Percentiles rank a stretch among this genome's conserved stretches.
These are phyloP conservation scores for Papilio protenor DNA, from an alignment of 2,888 invertebrate species.

Conservation along the genomic window DNA sequence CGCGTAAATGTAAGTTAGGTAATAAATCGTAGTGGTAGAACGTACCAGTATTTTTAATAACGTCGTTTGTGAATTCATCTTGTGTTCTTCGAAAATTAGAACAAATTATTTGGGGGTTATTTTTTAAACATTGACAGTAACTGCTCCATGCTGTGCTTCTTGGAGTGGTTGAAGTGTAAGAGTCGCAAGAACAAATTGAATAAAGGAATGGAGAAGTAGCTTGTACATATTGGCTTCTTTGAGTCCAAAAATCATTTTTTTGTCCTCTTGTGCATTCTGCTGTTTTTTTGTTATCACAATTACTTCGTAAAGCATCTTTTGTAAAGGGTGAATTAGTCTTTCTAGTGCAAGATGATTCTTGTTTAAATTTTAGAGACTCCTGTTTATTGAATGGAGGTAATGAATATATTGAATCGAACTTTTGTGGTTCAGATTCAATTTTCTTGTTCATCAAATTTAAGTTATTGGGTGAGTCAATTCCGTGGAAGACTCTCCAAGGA, in stretches of 20 bases:
- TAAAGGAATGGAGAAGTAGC: background rate
- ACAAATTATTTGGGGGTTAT: conserved; percentile 46
- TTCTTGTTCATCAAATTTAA: conserved; percentile 48
- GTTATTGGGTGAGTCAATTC: conserved; percentile 53
- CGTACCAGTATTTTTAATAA: conserved; percentile 50
- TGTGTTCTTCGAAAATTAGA: conserved; percentile 49
- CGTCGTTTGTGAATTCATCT: conserved; percentile 49
- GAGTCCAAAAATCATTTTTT: conserved; percentile 47
- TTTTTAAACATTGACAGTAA: conserved; percentile 53
- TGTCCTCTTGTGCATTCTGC: conserved; percentile 57
- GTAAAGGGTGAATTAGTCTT: conserved; percentile 37
- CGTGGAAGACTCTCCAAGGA: conserved; percentile 65
- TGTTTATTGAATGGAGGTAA: conserved; percentile 47
- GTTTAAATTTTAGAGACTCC: conserved; percentile 55
- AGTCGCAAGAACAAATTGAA: conserved; percentile 57
- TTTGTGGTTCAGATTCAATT: conserved; percentile 55
- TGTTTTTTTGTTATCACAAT: conserved; percentile 44
- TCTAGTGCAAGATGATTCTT: conserved; percentile 60
- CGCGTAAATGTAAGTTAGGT: conserved; percentile 59
- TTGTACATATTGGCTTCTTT: conserved; percentile 31
- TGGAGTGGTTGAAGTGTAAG: conserved; percentile 49
- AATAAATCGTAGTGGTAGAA: conserved; percentile 61
- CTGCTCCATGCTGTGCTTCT: conserved; percentile 48
- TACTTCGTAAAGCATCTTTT: conserved; percentile 28
- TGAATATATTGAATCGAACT: conserved; percentile 55